Percentiles rank a stretch among this genome's conserved stretches.
These are phyloP conservation scores for Brachionus koreanus DNA, from an alignment of 1,140 invertebrate genomes.

Conservation along the genomic window DNA sequence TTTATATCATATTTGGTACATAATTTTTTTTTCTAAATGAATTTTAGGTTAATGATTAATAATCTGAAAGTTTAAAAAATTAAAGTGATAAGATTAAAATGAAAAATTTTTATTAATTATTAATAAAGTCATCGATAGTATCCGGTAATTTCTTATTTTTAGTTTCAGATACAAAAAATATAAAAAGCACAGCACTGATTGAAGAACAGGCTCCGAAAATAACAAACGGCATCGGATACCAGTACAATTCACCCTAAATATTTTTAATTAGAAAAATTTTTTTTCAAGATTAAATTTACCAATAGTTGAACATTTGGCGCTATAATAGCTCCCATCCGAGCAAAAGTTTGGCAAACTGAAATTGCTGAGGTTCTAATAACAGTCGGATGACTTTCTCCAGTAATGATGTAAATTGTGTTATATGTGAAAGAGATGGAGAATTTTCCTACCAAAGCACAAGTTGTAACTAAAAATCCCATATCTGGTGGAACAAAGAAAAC, in stretches of 20 bases:
- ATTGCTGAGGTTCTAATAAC: conserved; percentile 15
- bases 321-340: background rate
- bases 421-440: conserved; percentile 29
- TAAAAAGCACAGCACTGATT: conserved; percentile 45
- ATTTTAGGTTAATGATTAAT: too few species aligned
- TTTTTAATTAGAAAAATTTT: too few species aligned
- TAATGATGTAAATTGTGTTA: conserved; percentile 35
- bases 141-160: conserved; percentile 48
- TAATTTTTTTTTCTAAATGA: too few species aligned
- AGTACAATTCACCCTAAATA: conserved; percentile 10
- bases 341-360: conserved; percentile 25
- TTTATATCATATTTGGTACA: too few species aligned
- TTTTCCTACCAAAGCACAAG: conserved; percentile 10
- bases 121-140: conserved; percentile 47
- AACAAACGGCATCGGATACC: conserved; percentile 46
- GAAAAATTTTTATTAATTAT: conserved; percentile 43
- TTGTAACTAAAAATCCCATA: background rate
- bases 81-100: background rate
- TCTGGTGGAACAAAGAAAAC: conserved; percentile 11
- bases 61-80: too few species aligned
- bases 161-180: conserved; percentile 48
- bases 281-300: background rate
- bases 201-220: conserved; percentile 47
- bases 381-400: conserved; percentile 29
- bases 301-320: conserved; percentile 7